A percentile compares a stretch with the other conserved stretches of the same genome.
These are phyloP conservation scores for Maniola jurtina DNA, from an alignment of 1,140 invertebrate species.

Conservation along the genomic window DNA sequence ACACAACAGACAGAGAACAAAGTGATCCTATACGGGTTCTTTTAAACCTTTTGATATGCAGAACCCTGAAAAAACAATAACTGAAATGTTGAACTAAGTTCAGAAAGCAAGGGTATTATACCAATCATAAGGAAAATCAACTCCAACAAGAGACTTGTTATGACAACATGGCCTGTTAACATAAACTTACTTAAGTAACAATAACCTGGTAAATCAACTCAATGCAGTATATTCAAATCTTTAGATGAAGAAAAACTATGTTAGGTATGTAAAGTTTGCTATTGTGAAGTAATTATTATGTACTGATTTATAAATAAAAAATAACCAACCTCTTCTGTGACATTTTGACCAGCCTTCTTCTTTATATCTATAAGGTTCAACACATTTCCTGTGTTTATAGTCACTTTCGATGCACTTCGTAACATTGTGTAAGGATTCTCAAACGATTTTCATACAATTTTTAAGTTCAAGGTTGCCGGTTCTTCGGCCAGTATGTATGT, in stretches of 20 bases:
- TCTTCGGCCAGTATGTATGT: background rate
- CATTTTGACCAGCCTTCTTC: constrained; percentile 89
- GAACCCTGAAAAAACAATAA: no score
- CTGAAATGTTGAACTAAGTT: no score
- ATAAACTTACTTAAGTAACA: background rate
- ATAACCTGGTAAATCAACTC: background rate
- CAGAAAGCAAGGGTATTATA: no score
- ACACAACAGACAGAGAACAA: no score
- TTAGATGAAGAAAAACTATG: no score
- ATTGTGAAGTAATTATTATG: no score
- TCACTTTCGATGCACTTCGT: constrained; percentile 72
- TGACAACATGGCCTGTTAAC: background rate
- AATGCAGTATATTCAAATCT: no score
- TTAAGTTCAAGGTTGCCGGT: constrained; percentile 15
- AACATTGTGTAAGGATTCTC: constrained; percentile 44
- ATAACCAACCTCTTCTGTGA: constrained; percentile 87
- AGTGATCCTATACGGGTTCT: no score
- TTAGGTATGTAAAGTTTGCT: no score
- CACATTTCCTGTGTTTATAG: constrained; percentile 92
- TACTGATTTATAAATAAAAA: no score
- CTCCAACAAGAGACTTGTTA: constrained; percentile 1
- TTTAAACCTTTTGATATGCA: no score
- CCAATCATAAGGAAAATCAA: background rate
- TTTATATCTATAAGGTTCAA: constrained; percentile 89
- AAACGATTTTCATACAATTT: constrained; percentile 26